Evolutionary conservation across 2,888 invertebrate species (phyloP), one percentile per base, ranked within the genome.

Genomic region (Leptopilina myrica): DNA sequence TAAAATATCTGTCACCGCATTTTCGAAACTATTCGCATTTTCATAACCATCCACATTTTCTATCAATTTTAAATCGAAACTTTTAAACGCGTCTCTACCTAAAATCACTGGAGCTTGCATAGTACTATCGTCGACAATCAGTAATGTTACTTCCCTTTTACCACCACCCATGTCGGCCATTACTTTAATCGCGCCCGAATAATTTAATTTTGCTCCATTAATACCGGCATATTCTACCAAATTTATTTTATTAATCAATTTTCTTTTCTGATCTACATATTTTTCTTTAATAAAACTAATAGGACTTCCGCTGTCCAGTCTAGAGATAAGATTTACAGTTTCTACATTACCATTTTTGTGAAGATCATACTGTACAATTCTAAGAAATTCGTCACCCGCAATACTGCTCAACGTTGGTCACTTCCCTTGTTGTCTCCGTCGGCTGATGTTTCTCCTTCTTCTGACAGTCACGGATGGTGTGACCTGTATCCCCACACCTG

Each of bases 281-380:
- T 59, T 12, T 59, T 59, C 59, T 59, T 59, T 59, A 5, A 14
- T 59, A 5, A 59, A n/a, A 59, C 59, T 59, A n/a, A 59, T 15
- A n/a, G 59, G 14, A 59, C 59, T 59, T 59, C n/a, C n/a, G 59
- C 59, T 59, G n/a, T 59, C n/a, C n/a, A 59, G n/a, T 59, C 59
- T 8, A n/a, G 59, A 59, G n/a, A n/a, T n/a, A n/a, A n/a, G n/a
- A 59, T n/a, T n/a, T n/a, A 59, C 59, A 5, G 59, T n/a, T n/a
- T n/a, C 7, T 59, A 59, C 6, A 14, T 59, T 15, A 59, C n/a
- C 59, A 59, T 59, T 14, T 59, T 59, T 14, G 3, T 26, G 26
- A 59, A 59, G 59, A 59, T 59, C n/a, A n/a, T 59, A 59, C 6
- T 59, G 2, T n/a, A 59, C n/a, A 7, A 59, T n/a, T 59, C n/a